Percentiles rank a stretch among this genome's conserved stretches.
Conservation (phyloP, 1,140 invertebrate genomes). For the Drosophila punjabiensis region DNA sequence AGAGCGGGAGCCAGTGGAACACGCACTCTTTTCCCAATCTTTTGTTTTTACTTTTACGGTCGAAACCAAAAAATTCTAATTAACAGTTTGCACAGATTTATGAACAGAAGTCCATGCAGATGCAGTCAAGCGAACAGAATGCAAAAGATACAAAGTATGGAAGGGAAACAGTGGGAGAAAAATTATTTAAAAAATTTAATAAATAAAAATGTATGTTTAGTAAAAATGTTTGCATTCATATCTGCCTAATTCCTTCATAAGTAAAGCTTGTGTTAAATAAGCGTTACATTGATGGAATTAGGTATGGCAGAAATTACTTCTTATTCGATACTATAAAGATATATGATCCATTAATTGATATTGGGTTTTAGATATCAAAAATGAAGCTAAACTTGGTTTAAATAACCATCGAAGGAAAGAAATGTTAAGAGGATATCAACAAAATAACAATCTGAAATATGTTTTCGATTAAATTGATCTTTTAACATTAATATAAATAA, state of each 20-base stretch:
- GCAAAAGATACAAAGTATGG: slow-evolving; percentile 11
- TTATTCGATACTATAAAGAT: neutral
- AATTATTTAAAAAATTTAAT: neutral
- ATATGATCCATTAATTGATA: no score
- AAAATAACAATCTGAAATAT: neutral
- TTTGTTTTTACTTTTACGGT: slow-evolving; percentile 24
- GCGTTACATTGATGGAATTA: neutral
- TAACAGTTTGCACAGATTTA: slow-evolving; percentile 53
- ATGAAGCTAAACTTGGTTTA: no score
- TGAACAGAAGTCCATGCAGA: slow-evolving; percentile 50
- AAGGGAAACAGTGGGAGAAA: neutral
- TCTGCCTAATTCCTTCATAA: no score
- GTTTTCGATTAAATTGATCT: no score
- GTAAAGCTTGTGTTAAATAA: neutral
- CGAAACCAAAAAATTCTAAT: slow-evolving; percentile 41
- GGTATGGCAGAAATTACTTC: neutral
- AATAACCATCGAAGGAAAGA: no score
- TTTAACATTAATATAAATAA: no score
- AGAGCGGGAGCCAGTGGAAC: neutral
- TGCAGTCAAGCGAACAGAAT: slow-evolving; percentile 20
- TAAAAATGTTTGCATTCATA: neutral
- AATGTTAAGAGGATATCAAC: neutral
- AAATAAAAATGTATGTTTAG: neutral
- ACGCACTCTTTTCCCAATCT: slow-evolving; percentile 5
- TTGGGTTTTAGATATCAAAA: no score